Percentiles rank a stretch among this genome's conserved stretches.
These are phyloP conservation scores for Ophion costatus DNA, from an alignment of 2,888 invertebrate genomes.

Conservation along the genomic window DNA sequence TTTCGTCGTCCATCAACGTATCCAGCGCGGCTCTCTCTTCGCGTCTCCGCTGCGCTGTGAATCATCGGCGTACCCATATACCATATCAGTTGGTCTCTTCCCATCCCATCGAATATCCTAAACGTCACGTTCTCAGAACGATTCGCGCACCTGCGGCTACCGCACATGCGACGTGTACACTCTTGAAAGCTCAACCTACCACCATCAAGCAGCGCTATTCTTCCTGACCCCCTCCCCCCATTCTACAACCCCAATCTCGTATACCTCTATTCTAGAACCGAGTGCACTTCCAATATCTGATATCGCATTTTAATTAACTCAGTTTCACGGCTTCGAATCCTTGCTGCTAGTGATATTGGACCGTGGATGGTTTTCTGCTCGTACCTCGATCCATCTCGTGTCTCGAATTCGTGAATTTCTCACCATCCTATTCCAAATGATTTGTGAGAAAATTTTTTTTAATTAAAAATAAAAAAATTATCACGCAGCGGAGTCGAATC, in stretches of 20 bases:
- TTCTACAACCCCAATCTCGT: background rate
- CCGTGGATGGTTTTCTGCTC: slow-evolving; percentile 27
- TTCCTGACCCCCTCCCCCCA: background rate
- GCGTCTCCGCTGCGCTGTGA: background rate
- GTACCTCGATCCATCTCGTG: slow-evolving; percentile 21
- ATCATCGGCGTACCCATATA: slow-evolving; percentile 46
- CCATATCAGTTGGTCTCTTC: slow-evolving; percentile 38
- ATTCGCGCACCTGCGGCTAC: slow-evolving; percentile 60
- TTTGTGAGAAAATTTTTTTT: slow-evolving; percentile 25
- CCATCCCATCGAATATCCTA: slow-evolving; percentile 35
- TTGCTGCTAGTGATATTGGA: slow-evolving; percentile 62
- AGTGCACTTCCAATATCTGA: slow-evolving; percentile 75
- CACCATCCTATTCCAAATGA: slow-evolving; percentile 35
- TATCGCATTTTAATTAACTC: slow-evolving; percentile 77
- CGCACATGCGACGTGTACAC: slow-evolving; percentile 62
- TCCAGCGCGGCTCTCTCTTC: slow-evolving; percentile 3
- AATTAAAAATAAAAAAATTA: slow-evolving; percentile 6
- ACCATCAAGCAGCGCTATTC: slow-evolving; percentile 39
- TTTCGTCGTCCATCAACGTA: slow-evolving; percentile 55
- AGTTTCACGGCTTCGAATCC: slow-evolving; percentile 68
- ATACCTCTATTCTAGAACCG: slow-evolving; percentile 23
- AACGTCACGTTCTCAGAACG: slow-evolving; percentile 53
- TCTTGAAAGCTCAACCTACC: slow-evolving; percentile 43
- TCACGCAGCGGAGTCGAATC: slow-evolving; percentile 13
- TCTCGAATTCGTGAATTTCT: slow-evolving; percentile 49